Percentiles rank a stretch among this genome's conserved stretches.
These are phyloP conservation scores for Zaprionus inermis DNA, from an alignment of 1,140 invertebrate species.

Conservation along the genomic window DNA sequence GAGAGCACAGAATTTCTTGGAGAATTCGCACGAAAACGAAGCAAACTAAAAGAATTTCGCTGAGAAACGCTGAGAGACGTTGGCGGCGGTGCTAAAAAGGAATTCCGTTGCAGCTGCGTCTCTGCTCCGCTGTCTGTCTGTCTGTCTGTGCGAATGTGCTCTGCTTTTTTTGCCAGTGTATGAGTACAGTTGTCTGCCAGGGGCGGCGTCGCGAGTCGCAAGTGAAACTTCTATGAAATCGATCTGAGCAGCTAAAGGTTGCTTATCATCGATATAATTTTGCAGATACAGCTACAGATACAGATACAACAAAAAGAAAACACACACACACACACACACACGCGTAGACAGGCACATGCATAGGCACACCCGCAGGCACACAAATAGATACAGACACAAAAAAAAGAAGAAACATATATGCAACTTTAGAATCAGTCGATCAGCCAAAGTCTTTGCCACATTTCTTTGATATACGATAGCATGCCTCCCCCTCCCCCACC, in stretches of 20 bases:
- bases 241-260: constrained; percentile 34
- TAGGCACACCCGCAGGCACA: no score
- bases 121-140: not conserved
- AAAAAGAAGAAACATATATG: not conserved
- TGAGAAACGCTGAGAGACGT: not conserved
- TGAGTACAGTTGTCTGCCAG: not conserved
- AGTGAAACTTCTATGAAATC: constrained; percentile 31
- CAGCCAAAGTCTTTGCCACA: constrained; percentile 40
- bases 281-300: constrained; percentile 11
- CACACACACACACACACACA: not conserved
- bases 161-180: not conserved
- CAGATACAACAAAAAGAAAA: not conserved
- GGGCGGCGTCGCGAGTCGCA: not conserved
- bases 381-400: not conserved
- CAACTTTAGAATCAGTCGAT: constrained; percentile 28
- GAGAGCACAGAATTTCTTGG: not conserved
- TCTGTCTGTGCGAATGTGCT: not conserved
- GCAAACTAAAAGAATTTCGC: not conserved
- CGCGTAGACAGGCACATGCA: not conserved
- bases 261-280: not conserved
- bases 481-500: not conserved
- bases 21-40: constrained; percentile 5
- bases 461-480: constrained; percentile 48
- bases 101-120: not conserved
- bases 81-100: constrained; percentile 9